These are phyloP conservation scores for Cryptoleucopteryx plumbea DNA, from an alignment of 2,113 vertebrate genomes.

Conservation along the genomic window DNA sequence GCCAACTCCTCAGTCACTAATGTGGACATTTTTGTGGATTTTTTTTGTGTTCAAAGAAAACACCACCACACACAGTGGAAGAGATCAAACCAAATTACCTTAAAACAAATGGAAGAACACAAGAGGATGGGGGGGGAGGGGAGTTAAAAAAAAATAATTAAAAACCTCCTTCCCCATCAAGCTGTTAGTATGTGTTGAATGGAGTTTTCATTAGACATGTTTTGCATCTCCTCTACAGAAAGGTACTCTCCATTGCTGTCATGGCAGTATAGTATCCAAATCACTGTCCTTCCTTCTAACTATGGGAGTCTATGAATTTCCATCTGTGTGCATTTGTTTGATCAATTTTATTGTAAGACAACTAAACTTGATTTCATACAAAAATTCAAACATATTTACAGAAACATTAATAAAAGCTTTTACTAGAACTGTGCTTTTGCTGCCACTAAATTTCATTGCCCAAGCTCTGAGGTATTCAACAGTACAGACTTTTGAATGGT, in stretches of 20 bases:
- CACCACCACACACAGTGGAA: not conserved
- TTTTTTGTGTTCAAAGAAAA: not conserved
- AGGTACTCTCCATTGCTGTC: not conserved
- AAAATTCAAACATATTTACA: not conserved
- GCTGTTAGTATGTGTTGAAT: not conserved
- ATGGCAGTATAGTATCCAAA: not conserved
- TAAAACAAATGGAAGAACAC: not conserved
- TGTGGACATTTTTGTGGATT: not conserved
- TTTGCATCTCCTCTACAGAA: not conserved
- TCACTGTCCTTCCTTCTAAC: not conserved
- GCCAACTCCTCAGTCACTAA: not conserved
- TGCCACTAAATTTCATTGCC: not conserved
- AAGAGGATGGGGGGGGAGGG: not conserved
- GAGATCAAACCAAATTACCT: not conserved
- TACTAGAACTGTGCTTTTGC: not conserved
- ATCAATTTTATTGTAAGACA: not conserved
- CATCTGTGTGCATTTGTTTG: not conserved
- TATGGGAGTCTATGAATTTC: not conserved
- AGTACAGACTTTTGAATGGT: not conserved
- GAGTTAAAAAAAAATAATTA: not conserved
- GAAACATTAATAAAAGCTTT: not conserved
- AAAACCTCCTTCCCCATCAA: not conserved
- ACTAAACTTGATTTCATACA: not conserved
- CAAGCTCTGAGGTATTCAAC: not conserved
- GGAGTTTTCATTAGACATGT: not conserved